Conservation (phyloP, 1,140 invertebrate species). For the Lethrus apterus region DNA sequence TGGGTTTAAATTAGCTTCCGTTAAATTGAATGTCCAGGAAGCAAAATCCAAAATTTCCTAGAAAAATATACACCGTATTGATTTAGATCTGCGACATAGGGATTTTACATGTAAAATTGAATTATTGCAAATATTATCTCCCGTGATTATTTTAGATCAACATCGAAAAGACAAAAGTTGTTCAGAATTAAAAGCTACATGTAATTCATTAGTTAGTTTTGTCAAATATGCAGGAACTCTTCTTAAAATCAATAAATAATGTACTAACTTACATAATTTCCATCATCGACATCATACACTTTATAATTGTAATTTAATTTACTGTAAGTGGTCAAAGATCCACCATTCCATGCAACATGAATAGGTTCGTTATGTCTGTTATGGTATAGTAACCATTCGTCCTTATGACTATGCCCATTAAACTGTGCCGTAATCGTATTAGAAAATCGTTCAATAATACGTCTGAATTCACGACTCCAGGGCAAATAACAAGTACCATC, state of each 20-base stretch:
- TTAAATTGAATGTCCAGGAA: conserved; percentile 74
- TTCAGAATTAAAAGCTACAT: background rate
- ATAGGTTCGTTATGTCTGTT: conserved; percentile 43
- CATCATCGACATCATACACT: conserved; percentile 59
- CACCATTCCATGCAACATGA: conserved; percentile 68
- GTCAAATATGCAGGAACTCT: no score
- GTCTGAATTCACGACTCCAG: conserved; percentile 57
- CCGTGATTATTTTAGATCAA: background rate
- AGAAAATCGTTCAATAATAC: conserved; percentile 46
- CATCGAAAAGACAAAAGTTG: background rate
- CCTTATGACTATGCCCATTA: conserved; percentile 73
- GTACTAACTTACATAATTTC: no score
- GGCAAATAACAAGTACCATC: conserved; percentile 24
- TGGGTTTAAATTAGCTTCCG: conserved; percentile 58
- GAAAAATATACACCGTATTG: no score
- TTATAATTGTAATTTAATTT: conserved; percentile 75
- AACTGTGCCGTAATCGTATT: conserved; percentile 68
- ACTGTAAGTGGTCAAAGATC: conserved; percentile 58
- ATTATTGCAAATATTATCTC: background rate
- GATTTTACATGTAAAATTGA: background rate
- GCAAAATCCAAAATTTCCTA: conserved; percentile 60
- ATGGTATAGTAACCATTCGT: conserved; percentile 65
- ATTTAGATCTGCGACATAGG: no score
- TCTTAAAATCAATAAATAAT: no score
- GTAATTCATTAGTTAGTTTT: background rate